These are phyloP conservation scores for Tenthredo notha DNA, from an alignment of 2,888 invertebrate genomes.

Conservation along the genomic window DNA sequence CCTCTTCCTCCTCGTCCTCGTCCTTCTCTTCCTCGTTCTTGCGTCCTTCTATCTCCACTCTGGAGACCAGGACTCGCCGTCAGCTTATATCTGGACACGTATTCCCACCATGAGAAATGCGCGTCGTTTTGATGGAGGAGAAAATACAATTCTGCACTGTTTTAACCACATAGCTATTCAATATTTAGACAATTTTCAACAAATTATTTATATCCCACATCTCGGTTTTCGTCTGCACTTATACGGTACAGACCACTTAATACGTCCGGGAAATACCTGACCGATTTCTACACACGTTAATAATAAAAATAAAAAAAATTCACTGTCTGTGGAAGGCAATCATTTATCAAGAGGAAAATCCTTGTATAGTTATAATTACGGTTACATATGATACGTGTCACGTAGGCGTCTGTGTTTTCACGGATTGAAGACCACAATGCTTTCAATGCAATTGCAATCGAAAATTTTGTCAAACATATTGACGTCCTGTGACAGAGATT, in stretches of 20 bases:
- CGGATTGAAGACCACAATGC: neutral
- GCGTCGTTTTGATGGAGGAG: neutral
- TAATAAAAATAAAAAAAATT: neutral
- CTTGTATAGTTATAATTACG: neutral
- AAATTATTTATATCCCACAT: too few relatives aligned
- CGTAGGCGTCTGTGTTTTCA: neutral
- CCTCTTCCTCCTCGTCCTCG: too few relatives aligned
- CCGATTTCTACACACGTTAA: neutral
- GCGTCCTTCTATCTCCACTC: neutral
- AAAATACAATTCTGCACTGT: neutral
- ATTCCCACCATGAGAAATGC: neutral
- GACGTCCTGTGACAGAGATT: too few relatives aligned
- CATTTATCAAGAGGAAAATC: neutral
- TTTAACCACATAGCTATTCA: neutral
- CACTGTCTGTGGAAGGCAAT: neutral
- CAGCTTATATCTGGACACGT: conserved; percentile 4
- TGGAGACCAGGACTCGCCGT: neutral
- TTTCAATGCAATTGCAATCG: too few relatives aligned
- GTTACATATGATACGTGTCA: neutral
- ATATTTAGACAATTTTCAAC: neutral
- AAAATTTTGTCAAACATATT: too few relatives aligned
- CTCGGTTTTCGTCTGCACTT: neutral
- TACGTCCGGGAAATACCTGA: neutral
- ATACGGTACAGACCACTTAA: neutral
- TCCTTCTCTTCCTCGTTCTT: conserved; percentile 20